These are phyloP conservation scores for Drosophila barbarae DNA, from an alignment of 2,888 invertebrate species.

Conservation along the genomic window DNA sequence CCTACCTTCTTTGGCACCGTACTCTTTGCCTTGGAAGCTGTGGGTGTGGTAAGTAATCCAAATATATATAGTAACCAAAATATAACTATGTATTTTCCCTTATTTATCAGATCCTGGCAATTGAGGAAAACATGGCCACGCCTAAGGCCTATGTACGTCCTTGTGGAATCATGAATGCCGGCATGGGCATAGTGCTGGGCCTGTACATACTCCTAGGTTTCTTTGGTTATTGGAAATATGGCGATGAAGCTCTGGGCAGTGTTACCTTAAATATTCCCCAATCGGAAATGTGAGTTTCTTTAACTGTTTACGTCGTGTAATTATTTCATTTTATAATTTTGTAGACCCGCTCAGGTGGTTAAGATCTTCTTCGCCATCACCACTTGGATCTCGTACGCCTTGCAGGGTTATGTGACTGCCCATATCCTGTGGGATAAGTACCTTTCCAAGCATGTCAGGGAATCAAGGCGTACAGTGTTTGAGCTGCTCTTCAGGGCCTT, in stretches of 20 bases:
- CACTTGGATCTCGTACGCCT: conserved; percentile 95
- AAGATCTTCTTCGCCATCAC: conserved; percentile 91
- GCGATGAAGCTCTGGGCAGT: conserved; percentile 86
- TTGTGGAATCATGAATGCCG: conserved; percentile 93
- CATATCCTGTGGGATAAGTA: conserved; percentile 90
- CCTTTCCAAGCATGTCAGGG: conserved; percentile 84
- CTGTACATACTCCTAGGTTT: conserved; percentile 94
- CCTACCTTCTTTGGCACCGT: conserved; percentile 96
- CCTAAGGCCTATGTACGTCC: conserved; percentile 93
- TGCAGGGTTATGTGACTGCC: conserved; percentile 99
- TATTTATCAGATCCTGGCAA: conserved; percentile 89
- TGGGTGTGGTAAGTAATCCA: conserved; percentile 85
- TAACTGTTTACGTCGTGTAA: too few relatives aligned
- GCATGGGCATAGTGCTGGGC: conserved; percentile 91
- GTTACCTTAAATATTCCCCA: conserved; percentile 93
- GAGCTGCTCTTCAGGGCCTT: conserved; percentile 88
- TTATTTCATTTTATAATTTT: background rate
- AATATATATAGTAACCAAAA: background rate
- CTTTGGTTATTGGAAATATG: conserved; percentile 95
- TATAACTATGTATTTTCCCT: background rate
- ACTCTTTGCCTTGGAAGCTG: conserved; percentile 93
- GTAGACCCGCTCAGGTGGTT: conserved; percentile 87
- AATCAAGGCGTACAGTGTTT: conserved; percentile 82
- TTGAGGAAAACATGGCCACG: conserved; percentile 97
- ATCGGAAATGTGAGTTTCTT: conserved; percentile 83